Evolutionary conservation across 1,140 invertebrate genomes (phyloP), one percentile per base, ranked within the genome.

Genomic region (Delia radicum): DNA sequence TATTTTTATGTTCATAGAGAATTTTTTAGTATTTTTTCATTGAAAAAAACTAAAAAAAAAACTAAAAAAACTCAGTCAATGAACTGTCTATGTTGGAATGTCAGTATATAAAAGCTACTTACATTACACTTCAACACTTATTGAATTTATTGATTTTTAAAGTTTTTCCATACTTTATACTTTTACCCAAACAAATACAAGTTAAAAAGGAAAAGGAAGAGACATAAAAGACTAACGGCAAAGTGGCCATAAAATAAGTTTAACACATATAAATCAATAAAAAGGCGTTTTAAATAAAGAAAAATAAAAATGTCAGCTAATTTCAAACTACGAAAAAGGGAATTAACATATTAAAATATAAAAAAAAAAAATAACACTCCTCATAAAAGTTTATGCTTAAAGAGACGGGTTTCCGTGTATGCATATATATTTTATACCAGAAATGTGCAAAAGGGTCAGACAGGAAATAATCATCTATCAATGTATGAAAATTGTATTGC

Each of bases 101-200:
- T 42, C n/a, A 42, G 37, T 42, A 42, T 13, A 42, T 42, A 42
- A 42, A 42, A 42, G 37, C 37, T 15, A 42, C 37, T 42, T 42
- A 8, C 37, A 42, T 8, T 42, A 42, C 37, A 42, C 37, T 42
- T 42, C 12, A 65, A 65, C 27, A 65, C 28, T 65, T 65, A 65
- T 65, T 65, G 62, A 65, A 65, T 65, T 65, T 65, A 65, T 65
- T 65, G 62, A 65, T 65, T 65, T 65, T 65, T 65, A 65, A 65
- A 65, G 21, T 65, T 65, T n/a, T 65, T 65, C 62, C 26, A 29
- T 65, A 24, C 26, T 12, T 13, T 18, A 31, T 15, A 42, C 37
- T 42, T 42, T 42, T 42, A 3, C 10, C 37, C 37, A 42, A 15
- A 42, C 7, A 10, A 42, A 10, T 10, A 42, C 10, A 10, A 42